Conservation (phyloP, 2,797 vertebrate species). For the Cyclura pinguis region DNA sequence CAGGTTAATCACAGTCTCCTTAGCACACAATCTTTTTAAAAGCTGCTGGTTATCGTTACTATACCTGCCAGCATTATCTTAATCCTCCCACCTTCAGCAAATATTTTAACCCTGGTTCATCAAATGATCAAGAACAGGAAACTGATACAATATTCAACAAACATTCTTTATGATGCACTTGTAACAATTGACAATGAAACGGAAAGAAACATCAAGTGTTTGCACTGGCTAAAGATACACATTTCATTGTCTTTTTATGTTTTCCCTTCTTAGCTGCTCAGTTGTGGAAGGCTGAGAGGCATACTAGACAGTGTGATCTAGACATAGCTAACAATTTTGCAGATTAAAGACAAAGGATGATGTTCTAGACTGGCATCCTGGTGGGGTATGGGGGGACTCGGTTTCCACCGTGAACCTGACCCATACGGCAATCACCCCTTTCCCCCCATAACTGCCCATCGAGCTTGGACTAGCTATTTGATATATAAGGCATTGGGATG, state of each 20-base stretch:
- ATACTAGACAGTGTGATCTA: not conserved
- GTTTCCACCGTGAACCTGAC: not conserved
- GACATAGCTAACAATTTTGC: not conserved
- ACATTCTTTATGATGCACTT: not conserved
- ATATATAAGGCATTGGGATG: too few relatives aligned
- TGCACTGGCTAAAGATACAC: not conserved
- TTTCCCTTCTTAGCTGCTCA: not conserved
- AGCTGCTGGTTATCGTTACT: not conserved
- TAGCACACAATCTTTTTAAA: not conserved
- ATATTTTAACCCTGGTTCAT: not conserved
- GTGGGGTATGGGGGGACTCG: too few relatives aligned
- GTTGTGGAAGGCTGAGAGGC: not conserved
- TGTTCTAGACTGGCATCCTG: too few relatives aligned
- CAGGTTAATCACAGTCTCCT: slow-evolving; percentile 5
- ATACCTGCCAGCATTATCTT: not conserved
- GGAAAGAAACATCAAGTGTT: not conserved
- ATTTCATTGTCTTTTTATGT: not conserved
- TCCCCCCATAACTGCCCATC: not conserved
- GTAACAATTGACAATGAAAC: not conserved
- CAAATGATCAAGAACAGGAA: not conserved
- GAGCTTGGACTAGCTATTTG: not conserved
- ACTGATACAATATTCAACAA: not conserved
- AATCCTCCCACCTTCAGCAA: not conserved
- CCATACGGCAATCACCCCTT: not conserved
- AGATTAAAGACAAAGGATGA: too few relatives aligned